Base-by-base conservation (phyloP, 2,888 invertebrate genomes). In the Hydroisotoma schaefferi region DNA sequence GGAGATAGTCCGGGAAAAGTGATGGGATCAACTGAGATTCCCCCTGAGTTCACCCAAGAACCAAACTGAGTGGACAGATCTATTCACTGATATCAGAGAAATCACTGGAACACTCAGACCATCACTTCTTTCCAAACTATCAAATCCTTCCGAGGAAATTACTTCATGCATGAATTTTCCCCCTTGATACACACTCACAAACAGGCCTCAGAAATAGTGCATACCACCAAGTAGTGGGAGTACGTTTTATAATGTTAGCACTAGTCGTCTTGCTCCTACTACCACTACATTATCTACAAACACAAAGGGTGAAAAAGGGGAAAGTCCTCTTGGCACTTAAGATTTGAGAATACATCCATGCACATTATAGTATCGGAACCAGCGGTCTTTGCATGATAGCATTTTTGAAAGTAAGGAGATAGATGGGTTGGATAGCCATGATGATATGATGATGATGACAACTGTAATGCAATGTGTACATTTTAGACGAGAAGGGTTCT, bases 11-110 rank as follows among this genome's bases (percentile, higher is more conserved):
- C 20, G 25, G 55, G 25, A 44, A 53, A 55, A 55, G 55, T 43
- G 55, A 68, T 63, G 63, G 67, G 68, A 70, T 70, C 68, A 70
- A 63, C 55, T 52, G 46, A 59, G 67, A 66, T 66, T 63, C 51
- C 59, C 5, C 52, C 26, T 28, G 43, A 46, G 38, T 33, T 33
- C 33, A 33, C 15, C 33, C 33, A 33, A 33, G 29, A 46, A 49
- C 52, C 48, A 40, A 37, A 25, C 53, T 52, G 55, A 64, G 57
- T 64, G 64, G 64, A 57, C 64, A 64, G 57, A 58, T 64, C 52
- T 48, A 28, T 47, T 25, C 55, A 38, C 48, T 46, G 57, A 55
- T 54, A 57, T 18, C 29, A 46, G 51, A 52, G 22, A 46, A 55
- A 44, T 49, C 43, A 53, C 22, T 29, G 15, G 25, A 55, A 55